These are phyloP conservation scores for Acinonyx jubatus DNA, from an alignment of 2,113 vertebrate species.

Conservation along the genomic window DNA sequence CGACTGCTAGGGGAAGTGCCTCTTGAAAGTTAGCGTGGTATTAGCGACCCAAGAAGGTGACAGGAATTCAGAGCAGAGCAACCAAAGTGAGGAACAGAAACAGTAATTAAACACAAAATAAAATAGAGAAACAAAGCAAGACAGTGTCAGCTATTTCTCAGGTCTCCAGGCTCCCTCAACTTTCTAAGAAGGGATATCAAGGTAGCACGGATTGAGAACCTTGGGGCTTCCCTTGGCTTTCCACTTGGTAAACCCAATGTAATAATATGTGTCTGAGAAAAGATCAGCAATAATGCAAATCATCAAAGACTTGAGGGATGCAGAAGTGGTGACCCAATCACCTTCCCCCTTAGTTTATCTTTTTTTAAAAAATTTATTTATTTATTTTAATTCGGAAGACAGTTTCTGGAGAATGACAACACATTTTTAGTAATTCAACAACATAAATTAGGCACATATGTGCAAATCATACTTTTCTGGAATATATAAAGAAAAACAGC, in stretches of 20 bases:
- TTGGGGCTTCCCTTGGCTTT: neutral
- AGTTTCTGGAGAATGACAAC: neutral
- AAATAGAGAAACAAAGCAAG: neutral
- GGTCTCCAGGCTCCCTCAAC: neutral
- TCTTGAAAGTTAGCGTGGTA: neutral
- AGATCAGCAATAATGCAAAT: neutral
- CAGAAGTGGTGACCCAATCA: neutral
- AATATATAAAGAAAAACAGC: neutral
- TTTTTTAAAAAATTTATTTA: neutral
- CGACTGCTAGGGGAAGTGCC: neutral
- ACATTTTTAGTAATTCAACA: neutral
- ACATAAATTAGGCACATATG: neutral
- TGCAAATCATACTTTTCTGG: neutral
- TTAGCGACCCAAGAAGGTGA: neutral
- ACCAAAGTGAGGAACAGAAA: neutral
- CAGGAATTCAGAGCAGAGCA: neutral
- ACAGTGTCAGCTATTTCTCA: neutral
- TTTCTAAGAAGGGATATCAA: neutral
- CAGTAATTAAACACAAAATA: neutral
- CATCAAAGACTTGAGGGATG: neutral
- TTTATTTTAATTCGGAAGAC: neutral
- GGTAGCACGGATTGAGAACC: neutral
- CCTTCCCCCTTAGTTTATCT: neutral
- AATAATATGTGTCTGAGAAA: neutral
- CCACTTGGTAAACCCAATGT: neutral